phyloP scores from a whole-genome alignment of 2,113 vertebrate genomes.

The Salvator merianae region DNA sequence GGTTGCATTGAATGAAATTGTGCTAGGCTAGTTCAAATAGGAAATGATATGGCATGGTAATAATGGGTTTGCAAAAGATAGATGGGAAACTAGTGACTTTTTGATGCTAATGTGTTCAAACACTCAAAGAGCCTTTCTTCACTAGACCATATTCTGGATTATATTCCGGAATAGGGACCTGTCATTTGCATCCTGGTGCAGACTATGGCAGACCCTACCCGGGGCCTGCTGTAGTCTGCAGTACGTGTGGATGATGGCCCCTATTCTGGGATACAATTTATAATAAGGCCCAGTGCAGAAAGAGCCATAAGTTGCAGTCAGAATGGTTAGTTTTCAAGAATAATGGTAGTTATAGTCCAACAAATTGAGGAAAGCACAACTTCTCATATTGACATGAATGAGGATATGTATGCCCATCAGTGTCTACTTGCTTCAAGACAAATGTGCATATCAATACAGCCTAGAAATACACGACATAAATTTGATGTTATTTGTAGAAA shows the following conservation, averaged over 20 bases:
- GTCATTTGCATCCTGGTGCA: too few species aligned
- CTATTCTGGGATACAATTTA: too few species aligned
- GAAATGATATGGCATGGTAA: slow-evolving; percentile 65
- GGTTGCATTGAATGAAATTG: not conserved
- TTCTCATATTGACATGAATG: not conserved
- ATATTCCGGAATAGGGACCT: too few species aligned
- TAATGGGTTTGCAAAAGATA: slow-evolving; percentile 43
- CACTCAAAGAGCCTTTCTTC: too few species aligned
- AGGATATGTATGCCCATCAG: not conserved
- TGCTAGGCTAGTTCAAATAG: not conserved
- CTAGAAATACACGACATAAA: slow-evolving; percentile 76
- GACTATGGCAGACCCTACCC: too few species aligned
- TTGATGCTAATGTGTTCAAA: not conserved
- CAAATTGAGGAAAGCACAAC: not conserved
- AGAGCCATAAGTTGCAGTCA: not conserved
- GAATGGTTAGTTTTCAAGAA: not conserved
- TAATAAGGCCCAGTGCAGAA: too few species aligned
- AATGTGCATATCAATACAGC: not conserved
- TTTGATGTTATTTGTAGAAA: slow-evolving; percentile 72
- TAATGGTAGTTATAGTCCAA: not conserved
- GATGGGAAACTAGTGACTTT: not conserved
- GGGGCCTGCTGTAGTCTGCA: too few species aligned
- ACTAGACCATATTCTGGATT: too few species aligned
- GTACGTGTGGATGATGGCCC: too few species aligned
- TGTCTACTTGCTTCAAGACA: not conserved